Evolutionary conservation across 2,113 vertebrate species (phyloP).

Genomic region (Xiphophorus hellerii): DNA sequence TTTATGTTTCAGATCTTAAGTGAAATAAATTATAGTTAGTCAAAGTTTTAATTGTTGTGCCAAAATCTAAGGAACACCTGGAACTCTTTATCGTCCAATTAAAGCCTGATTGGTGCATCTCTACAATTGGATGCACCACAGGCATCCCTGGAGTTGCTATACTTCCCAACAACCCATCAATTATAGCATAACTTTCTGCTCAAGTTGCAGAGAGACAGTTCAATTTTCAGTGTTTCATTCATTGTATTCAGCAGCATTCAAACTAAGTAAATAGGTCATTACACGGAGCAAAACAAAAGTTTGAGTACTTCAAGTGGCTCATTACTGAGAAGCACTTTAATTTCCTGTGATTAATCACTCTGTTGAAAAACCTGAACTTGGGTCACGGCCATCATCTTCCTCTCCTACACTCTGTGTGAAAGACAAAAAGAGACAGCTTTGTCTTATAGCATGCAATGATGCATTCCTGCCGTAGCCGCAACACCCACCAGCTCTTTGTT

Average conservation of each 20-base stretch:
- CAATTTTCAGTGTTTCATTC: background rate
- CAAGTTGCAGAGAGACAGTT: background rate
- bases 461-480: slow-evolving; percentile 25
- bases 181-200: background rate
- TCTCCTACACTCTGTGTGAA: slow-evolving; percentile 17
- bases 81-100: background rate
- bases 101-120: background rate
- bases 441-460: slow-evolving; percentile 38
- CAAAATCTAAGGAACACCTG: background rate
- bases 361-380: slow-evolving; percentile 3
- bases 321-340: slow-evolving; percentile 13
- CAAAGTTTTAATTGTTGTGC: too few relatives aligned
- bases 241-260: background rate
- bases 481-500: slow-evolving; percentile 58
- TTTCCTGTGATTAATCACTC: slow-evolving; percentile 21
- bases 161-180: slow-evolving; percentile 1
- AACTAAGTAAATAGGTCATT: background rate
- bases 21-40: background rate
- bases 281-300: background rate
- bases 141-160: background rate
- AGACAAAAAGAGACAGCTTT: slow-evolving; percentile 18
- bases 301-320: background rate
- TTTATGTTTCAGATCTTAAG: background rate
- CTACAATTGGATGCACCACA: background rate
- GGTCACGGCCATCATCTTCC: slow-evolving; percentile 33